Percentiles rank a stretch among this genome's conserved stretches.
Evolutionary conservation across 2,797 vertebrate genomes (phyloP).

Genomic region (Anabacerthia variegaticeps): DNA sequence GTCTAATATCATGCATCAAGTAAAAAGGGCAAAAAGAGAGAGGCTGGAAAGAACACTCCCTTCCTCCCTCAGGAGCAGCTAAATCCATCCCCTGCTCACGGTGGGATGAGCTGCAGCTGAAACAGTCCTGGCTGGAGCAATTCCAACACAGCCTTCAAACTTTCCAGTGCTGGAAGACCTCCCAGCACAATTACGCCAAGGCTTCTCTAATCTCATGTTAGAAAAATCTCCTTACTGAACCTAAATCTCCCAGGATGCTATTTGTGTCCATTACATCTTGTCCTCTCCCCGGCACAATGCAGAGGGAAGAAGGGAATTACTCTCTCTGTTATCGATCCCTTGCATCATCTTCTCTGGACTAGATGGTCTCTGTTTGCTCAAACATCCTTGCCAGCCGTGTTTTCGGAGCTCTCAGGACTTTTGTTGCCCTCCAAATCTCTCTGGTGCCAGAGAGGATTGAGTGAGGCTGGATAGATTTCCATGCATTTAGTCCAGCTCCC

Average conservation of each 20-base stretch:
- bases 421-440: not conserved
- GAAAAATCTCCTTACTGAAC: not conserved
- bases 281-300: not conserved
- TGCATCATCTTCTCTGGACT: not conserved
- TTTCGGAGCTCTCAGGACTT: not conserved
- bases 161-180: conserved; percentile 32
- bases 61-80: conserved; percentile 9
- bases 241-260: not conserved
- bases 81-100: conserved; percentile 24
- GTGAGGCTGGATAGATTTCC: not conserved
- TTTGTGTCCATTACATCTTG: not conserved
- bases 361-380: not conserved
- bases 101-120: conserved; percentile 30
- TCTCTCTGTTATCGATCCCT: not conserved
- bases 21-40: not conserved
- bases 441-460: not conserved
- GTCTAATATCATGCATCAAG: not conserved
- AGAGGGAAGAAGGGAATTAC: not conserved
- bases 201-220: not conserved
- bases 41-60: conserved; percentile 30
- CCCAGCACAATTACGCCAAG: not conserved
- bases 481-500: not conserved
- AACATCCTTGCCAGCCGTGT: not conserved
- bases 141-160: conserved; percentile 5
- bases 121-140: not conserved